Evolutionary conservation across 2,888 invertebrate genomes (phyloP), one percentile per base, ranked within the genome.

Genomic region (Thereva unica): DNA sequence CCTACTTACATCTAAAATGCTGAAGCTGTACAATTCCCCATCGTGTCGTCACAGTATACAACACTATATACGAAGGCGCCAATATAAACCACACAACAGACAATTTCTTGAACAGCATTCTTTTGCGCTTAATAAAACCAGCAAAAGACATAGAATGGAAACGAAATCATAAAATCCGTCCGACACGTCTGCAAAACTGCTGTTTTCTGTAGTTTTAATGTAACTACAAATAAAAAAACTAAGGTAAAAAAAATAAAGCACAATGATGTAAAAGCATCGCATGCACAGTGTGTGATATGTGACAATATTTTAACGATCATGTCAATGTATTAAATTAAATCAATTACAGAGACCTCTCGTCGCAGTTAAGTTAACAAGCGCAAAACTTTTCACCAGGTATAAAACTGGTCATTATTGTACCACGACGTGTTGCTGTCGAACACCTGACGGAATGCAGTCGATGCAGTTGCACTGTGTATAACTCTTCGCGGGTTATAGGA

Each of bases 271-370:
- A 23, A 23, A 23, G 23, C 23, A 23, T 23, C 45, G 38, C 41
- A 61, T 35, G 40, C 61, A 61, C 42, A 9, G 7, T 12, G 23
- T 12, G 4, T 10, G 4, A 42, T 49, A 45, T 59, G 52, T 57
- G 66, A 66, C 53, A 52, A 66, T 59, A 59, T 66, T 59, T 66
- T 59, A 66, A 66, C 59, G 66, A 59, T 52, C 57, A 23, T 54
- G 47, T 64, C 57, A 52, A 10, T 59, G 59, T 40, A 50, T 66
- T 66, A 66, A 66, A 66, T 66, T 65, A 59, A 66, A 66, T 66
- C 59, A 66, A 66, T 66, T 66, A 57, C 52, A 47, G 40, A 55
- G 23, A 23, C 23, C 2, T 64, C 47, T 8, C 54, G 38, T 44
- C 44, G 10, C 53, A 54, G 37, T 44, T 4, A 47, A 12, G 54